Base-by-base conservation (phyloP, 2,888 invertebrate species). In the Criorhina ranunculi region DNA sequence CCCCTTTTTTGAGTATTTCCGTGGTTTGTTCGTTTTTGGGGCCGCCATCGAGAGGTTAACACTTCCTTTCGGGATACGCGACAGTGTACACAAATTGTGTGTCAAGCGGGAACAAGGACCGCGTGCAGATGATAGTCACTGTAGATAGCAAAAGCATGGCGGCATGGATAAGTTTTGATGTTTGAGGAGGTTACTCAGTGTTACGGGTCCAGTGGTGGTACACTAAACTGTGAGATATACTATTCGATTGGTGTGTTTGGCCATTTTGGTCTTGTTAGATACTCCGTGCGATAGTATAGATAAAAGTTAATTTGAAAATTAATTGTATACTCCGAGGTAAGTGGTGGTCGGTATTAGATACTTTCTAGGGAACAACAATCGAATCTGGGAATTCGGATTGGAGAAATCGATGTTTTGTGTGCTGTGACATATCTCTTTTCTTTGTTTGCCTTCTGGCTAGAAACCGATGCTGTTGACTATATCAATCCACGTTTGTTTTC, bases 301-400 rank as follows among this genome's bases (percentile, higher is more conserved):
- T 85, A 80, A 85, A 80, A 76, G 80, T 80, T 85, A 85, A 85
- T 83, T 83, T 83, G 78, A 67, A 79, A 83, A 83, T 83, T 83
- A 83, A 83, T 83, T 78, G 73, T 78, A 67, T 73, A 79, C 40
- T 78, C 29, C 4, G 11, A 11, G 66, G 59, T 76, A 55, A 62
- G 72, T 64, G 66, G 57, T 66, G 46, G 24, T 24, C 4, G 24
- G 24, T 24, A 24, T 24, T 24, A 24, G 24, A 4, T 72, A 60
- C 81, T 81, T 81, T 76, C 76, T 70, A 46, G 42, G 31, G 42
- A 60, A 53, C 72, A 57, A 62, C 78, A 42, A 57, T 72, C 15
- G 33, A 57, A 73, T 83, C 62, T 78, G 78, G 53, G 42, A 67
- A 59, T 49, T 51, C 5, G 42, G 73, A 83, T 69, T 57, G 51